A percentile compares a stretch with the other conserved stretches of the same genome.
These are phyloP conservation scores for Dasyurus viverrinus DNA, from an alignment of 2,113 vertebrate genomes.

Conservation along the genomic window DNA sequence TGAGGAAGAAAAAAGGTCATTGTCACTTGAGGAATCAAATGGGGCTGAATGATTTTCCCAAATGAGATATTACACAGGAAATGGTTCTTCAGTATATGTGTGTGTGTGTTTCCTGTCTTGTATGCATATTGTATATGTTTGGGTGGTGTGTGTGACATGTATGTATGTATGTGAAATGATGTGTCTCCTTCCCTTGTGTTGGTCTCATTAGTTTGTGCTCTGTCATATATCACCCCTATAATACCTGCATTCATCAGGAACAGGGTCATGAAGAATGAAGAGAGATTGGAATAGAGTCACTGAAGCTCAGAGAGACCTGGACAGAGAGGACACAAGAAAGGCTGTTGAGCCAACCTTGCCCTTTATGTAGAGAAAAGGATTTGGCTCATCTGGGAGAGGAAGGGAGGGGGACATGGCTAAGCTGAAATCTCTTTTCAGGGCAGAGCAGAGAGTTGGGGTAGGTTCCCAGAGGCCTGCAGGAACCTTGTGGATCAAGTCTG, in stretches of 20 bases:
- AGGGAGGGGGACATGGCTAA: neutral
- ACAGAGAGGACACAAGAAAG: neutral
- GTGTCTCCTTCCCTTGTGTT: neutral
- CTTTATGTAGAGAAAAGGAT: neutral
- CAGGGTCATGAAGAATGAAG: neutral
- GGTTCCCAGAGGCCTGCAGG: neutral
- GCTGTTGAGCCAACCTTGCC: neutral
- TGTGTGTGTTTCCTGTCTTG: too few species aligned
- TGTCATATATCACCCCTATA: neutral
- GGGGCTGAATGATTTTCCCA: neutral
- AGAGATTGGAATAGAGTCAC: neutral
- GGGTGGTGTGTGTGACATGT: too few species aligned
- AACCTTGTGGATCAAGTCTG: neutral
- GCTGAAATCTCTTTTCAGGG: neutral
- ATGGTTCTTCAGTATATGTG: neutral
- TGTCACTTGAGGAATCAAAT: neutral
- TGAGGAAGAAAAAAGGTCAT: neutral
- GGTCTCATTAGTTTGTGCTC: neutral
- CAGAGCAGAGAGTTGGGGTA: neutral
- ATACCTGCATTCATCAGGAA: neutral
- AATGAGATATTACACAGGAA: neutral
- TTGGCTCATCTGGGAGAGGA: neutral
- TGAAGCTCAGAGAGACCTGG: neutral
- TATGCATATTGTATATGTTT: too few species aligned
- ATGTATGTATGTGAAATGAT: neutral